phyloP scores from a whole-genome alignment of 2,113 vertebrate species.

The Leuciscus idus region DNA sequence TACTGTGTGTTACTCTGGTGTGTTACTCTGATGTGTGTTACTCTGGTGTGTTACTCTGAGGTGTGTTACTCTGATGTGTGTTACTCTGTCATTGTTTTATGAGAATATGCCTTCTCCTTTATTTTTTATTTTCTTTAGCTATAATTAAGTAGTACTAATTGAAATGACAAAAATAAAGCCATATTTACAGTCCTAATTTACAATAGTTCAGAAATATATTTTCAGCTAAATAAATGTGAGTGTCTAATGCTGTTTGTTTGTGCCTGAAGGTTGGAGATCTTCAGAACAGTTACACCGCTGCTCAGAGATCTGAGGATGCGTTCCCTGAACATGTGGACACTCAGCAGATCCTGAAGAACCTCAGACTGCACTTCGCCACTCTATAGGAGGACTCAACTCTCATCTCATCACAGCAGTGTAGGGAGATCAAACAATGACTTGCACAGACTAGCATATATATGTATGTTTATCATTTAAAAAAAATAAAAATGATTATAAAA shows the following conservation, averaged over 20 bases:
- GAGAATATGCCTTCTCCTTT: background rate
- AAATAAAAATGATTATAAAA: background rate
- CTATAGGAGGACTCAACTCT: slow-evolving; percentile 67
- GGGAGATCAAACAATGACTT: background rate
- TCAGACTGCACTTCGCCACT: slow-evolving; percentile 88
- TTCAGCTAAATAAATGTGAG: background rate
- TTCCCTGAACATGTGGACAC: slow-evolving; percentile 96
- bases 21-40: too few relatives aligned
- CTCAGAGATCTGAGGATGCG: slow-evolving; percentile 85
- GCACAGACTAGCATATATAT: background rate
- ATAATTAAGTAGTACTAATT: too few relatives aligned
- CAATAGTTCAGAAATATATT: background rate
- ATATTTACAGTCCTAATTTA: background rate
- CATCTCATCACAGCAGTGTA: background rate
- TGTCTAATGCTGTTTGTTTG: background rate
- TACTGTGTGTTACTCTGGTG: too few relatives aligned
- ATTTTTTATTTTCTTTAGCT: background rate
- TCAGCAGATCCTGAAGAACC: slow-evolving; percentile 87
- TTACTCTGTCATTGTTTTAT: background rate
- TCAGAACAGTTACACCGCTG: slow-evolving; percentile 91
- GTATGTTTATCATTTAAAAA: background rate
- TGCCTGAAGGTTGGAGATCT: slow-evolving; percentile 88
- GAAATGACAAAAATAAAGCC: background rate
- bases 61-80: too few relatives aligned
- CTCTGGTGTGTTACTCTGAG: too few relatives aligned